Evolutionary conservation across 2,888 invertebrate species (phyloP).

Genomic region (Cybosia mesomella): DNA sequence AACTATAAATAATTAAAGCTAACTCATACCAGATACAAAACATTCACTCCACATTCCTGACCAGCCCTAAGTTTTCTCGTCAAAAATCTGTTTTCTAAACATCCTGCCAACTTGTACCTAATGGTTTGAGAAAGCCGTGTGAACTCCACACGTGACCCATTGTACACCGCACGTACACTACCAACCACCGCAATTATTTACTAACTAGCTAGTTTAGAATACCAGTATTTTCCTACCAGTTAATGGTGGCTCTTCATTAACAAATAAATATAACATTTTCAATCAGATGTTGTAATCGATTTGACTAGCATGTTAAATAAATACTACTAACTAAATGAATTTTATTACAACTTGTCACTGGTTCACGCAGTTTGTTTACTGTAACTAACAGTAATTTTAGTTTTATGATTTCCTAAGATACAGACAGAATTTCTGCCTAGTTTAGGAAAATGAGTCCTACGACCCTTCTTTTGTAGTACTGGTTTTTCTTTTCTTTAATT

Average conservation of each 20-base stretch:
- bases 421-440: too few species aligned
- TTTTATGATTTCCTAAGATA: too few species aligned
- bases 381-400: background rate
- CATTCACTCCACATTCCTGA: conserved; percentile 28
- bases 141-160: conserved; percentile 72
- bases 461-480: too few species aligned
- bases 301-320: background rate
- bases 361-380: background rate
- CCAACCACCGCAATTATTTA: conserved; percentile 72
- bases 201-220: conserved; percentile 60
- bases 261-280: conserved; percentile 21
- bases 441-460: too few species aligned
- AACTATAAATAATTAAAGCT: background rate
- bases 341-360: background rate
- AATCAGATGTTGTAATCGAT: background rate
- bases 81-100: conserved; percentile 58
- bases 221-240: conserved; percentile 36
- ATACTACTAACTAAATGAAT: background rate
- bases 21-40: background rate
- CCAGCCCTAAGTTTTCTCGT: conserved; percentile 52
- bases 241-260: conserved; percentile 21
- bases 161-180: conserved; percentile 66
- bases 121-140: conserved; percentile 80
- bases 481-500: too few species aligned
- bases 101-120: conserved; percentile 68